These are phyloP conservation scores for Caracal caracal DNA, from an alignment of 2,113 vertebrate genomes.

Conservation along the genomic window DNA sequence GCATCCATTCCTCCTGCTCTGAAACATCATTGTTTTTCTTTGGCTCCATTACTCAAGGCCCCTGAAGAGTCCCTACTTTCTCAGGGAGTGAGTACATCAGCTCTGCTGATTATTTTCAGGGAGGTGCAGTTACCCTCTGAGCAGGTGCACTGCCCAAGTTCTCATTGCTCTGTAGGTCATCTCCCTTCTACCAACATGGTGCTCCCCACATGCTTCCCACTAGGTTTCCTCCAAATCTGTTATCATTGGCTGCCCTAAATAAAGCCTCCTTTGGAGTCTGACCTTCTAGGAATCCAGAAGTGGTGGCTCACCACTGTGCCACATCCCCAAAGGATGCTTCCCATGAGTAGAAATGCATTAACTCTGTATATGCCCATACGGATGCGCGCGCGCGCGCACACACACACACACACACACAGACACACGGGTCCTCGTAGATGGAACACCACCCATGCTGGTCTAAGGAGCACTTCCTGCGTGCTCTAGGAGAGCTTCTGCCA, in stretches of 20 bases:
- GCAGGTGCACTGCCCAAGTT: neutral
- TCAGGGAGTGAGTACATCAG: neutral
- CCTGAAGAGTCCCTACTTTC: neutral
- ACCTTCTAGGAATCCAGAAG: neutral
- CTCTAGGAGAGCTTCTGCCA: neutral
- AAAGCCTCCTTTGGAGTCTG: neutral
- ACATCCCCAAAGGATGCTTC: neutral
- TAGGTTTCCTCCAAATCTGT: neutral
- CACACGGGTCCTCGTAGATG: neutral
- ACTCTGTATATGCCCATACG: rapidly evolving
- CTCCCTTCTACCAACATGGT: neutral
- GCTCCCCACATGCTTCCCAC: neutral
- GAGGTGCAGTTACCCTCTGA: neutral
- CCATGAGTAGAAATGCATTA: neutral
- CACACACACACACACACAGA: neutral
- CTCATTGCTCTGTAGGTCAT: neutral
- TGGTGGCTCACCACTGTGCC: too few species aligned
- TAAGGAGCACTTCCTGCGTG: neutral
- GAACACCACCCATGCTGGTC: neutral
- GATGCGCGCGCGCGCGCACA: rapidly evolving
- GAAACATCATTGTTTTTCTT: neutral
- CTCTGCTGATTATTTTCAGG: neutral
- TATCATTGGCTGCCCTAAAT: neutral
- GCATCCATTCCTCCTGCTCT: neutral
- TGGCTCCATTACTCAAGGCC: neutral